Conservation (phyloP, 2,113 vertebrate genomes). For the Entelurus aequoreus region DNA sequence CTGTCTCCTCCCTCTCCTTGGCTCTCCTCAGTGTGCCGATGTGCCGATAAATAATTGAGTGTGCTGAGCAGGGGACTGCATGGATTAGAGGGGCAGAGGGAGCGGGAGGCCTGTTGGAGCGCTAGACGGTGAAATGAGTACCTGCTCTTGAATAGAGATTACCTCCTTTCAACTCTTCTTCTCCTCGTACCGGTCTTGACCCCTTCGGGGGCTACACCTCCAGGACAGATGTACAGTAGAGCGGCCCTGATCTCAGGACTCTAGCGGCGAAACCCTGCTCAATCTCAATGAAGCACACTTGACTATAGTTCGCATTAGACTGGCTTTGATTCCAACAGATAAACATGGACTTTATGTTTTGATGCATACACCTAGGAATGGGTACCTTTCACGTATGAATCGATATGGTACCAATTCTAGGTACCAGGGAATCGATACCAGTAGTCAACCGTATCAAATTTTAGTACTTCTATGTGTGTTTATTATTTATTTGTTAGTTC, state of each 20-base stretch:
- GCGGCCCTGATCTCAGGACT: conserved; percentile 3
- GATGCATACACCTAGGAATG: too few relatives aligned
- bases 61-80: conserved; percentile 51
- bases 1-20: conserved; percentile 28
- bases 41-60: conserved; percentile 64
- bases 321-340: background rate
- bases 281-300: background rate
- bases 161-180: conserved; percentile 30
- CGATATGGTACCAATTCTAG: too few relatives aligned
- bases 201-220: conserved; percentile 4
- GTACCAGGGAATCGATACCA: too few relatives aligned
- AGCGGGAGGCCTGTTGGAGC: conserved; percentile 28
- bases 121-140: conserved; percentile 45
- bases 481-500: too few relatives aligned
- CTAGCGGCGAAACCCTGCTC: background rate
- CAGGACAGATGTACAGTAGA: background rate
- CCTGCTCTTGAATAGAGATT: conserved; percentile 37
- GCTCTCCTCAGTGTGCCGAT: conserved; percentile 47
- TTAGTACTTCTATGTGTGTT: too few relatives aligned
- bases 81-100: conserved; percentile 38
- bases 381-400: too few relatives aligned
- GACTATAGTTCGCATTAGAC: background rate
- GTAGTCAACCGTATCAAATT: too few relatives aligned
- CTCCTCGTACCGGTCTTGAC: conserved; percentile 27
- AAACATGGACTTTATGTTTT: too few relatives aligned